phyloP scores from a whole-genome alignment of 1,140 invertebrate species.

The Lepidurus couesii region DNA sequence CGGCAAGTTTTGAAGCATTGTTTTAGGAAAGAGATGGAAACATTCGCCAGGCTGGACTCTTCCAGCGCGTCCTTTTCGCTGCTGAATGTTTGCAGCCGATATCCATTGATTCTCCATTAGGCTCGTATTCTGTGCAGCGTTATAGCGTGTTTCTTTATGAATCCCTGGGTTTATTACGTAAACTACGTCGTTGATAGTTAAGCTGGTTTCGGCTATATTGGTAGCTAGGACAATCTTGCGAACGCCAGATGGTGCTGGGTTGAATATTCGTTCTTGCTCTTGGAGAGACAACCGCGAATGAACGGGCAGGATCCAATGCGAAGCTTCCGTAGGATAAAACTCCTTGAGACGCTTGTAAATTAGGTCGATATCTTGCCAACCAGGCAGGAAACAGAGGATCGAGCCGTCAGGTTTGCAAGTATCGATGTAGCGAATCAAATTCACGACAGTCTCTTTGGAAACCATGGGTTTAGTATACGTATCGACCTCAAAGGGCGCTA shows the following conservation, averaged over 20 bases:
- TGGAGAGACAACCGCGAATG: slow-evolving; percentile 48
- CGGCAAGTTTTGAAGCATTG: slow-evolving; percentile 47
- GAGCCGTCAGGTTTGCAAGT: slow-evolving; percentile 49
- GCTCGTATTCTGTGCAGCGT: slow-evolving; percentile 38
- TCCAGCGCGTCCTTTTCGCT: slow-evolving; percentile 61
- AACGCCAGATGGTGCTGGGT: slow-evolving; percentile 42
- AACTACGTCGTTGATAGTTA: slow-evolving; percentile 52
- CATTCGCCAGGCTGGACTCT: slow-evolving; percentile 66
- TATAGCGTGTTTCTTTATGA: slow-evolving; percentile 45
- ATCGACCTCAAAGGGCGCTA: slow-evolving; percentile 23
- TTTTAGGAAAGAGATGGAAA: slow-evolving; percentile 63
- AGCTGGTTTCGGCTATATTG: slow-evolving; percentile 51
- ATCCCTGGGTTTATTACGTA: slow-evolving; percentile 53
- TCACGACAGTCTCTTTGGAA: slow-evolving; percentile 32
- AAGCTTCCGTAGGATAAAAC: slow-evolving; percentile 32
- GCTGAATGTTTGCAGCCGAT: slow-evolving; percentile 56
- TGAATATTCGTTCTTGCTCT: slow-evolving; percentile 47
- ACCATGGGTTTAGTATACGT: slow-evolving; percentile 28
- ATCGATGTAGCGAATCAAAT: slow-evolving; percentile 38
- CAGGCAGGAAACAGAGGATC: slow-evolving; percentile 61
- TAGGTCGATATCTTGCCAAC: slow-evolving; percentile 52
- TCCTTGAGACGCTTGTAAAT: slow-evolving; percentile 38
- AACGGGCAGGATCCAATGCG: slow-evolving; percentile 43
- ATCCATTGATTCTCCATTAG: slow-evolving; percentile 49
- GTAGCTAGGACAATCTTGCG: slow-evolving; percentile 50